A percentile compares a stretch with the other conserved stretches of the same genome.
Conservation (phyloP, 2,888 invertebrate genomes). For the Hypolimnas misippus region DNA sequence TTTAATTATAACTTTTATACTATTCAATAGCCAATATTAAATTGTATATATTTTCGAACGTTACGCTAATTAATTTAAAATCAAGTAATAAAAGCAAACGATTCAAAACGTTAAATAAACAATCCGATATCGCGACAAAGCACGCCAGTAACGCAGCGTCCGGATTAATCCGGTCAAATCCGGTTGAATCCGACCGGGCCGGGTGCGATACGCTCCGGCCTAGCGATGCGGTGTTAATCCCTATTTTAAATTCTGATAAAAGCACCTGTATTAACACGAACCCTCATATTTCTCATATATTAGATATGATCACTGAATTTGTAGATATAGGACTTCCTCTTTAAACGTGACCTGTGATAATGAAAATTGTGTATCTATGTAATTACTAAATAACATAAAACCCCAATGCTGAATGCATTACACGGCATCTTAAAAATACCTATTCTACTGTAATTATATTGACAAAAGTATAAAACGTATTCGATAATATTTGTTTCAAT, state of each 20-base stretch:
- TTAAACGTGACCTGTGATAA: no score
- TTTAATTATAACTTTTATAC: constrained; percentile 1
- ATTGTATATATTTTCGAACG: constrained; percentile 1
- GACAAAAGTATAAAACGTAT: no score
- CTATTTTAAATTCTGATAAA: constrained; percentile 81
- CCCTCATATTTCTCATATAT: constrained; percentile 40
- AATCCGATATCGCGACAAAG: constrained; percentile 74
- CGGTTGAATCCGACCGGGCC: constrained; percentile 65
- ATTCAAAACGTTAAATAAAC: constrained; percentile 75
- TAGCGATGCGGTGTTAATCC: constrained; percentile 77
- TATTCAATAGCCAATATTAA: neutral
- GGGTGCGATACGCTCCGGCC: constrained; percentile 61
- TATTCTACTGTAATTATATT: no score
- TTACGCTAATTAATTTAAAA: constrained; percentile 31
- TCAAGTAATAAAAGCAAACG: constrained; percentile 57
- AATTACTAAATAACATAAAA: no score
- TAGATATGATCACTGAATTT: constrained; percentile 7
- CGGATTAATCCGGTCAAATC: constrained; percentile 67
- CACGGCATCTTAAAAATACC: no score
- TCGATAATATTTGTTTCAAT: no score
- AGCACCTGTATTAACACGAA: constrained; percentile 66
- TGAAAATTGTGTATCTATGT: no score
- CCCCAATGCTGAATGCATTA: no score
- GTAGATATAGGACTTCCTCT: constrained; percentile 17
- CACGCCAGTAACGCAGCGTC: constrained; percentile 58